Evolutionary conservation across 2,888 invertebrate species (phyloP).

Genomic region (Hirudinaria manillensis): DNA sequence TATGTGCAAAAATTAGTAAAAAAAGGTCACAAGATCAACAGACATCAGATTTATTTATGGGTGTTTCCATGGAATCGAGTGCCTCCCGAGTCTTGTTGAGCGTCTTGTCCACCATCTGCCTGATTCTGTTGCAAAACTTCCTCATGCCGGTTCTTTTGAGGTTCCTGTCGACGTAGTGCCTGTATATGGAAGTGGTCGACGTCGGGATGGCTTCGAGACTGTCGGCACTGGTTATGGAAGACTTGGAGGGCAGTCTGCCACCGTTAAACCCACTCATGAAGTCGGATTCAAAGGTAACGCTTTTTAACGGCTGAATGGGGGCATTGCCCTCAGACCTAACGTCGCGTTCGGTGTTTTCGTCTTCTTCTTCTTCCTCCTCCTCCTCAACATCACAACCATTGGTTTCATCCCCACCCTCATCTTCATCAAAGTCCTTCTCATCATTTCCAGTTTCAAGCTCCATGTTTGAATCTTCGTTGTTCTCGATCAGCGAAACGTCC

Average conservation of each 20-base stretch:
- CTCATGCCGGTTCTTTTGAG: constrained; percentile 75
- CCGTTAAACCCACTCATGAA: constrained; percentile 18
- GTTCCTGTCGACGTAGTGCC: constrained; percentile 78
- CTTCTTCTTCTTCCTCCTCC: constrained; percentile 15
- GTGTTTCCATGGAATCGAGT: constrained; percentile 2
- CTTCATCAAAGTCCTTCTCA: constrained; percentile 34
- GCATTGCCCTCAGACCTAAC: neutral
- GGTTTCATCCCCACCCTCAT: constrained; percentile 33
- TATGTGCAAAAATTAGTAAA: no score
- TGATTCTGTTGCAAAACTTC: constrained; percentile 68
- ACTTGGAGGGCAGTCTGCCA: constrained; percentile 17
- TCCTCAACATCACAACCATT: constrained; percentile 29
- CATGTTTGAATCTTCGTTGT: neutral
- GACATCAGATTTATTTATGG: constrained; percentile 15
- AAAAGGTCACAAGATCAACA: neutral
- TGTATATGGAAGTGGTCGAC: constrained; percentile 46
- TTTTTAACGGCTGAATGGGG: neutral
- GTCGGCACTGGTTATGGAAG: constrained; percentile 33
- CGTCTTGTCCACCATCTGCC: constrained; percentile 55
- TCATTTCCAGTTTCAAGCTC: neutral
- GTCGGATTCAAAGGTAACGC: neutral
- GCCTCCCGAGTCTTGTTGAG: constrained; percentile 48
- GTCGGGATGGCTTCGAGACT: constrained; percentile 45
- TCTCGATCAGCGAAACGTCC: neutral
- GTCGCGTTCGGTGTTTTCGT: neutral